Evolutionary conservation across 2,797 vertebrate genomes (phyloP), one percentile per base, ranked within the genome.

Genomic region (Cynopterus sphinx): DNA sequence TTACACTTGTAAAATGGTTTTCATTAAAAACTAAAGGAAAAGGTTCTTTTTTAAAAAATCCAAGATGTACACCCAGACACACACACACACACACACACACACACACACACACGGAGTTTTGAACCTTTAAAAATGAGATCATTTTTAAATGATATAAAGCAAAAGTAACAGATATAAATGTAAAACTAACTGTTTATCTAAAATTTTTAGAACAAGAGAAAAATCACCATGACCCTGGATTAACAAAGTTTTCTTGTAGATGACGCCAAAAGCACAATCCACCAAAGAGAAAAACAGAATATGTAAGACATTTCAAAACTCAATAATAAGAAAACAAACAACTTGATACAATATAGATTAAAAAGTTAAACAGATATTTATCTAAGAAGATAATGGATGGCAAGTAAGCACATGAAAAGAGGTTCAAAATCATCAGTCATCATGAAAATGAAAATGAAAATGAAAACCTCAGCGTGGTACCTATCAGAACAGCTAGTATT

Each of bases 11-110:
- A 68, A 91, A 85, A 73, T 74, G 26, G 39, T 46, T 22, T 70
- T 91, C 43, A 59, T 75, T 74, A 91, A 91, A 91, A 84, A 53
- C 55, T 51, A 90, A 90, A 68, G 10, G 10, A 70, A 94, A 79
- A 13, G 5, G 31, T 71, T 46, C 13, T 46, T 13, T 43, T 33
- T 63, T 63, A 95, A 51, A 67, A 95, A 83, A 93, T 81, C 63
- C 17, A 78, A 39, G 11, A 63, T 39, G 13, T n/a, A 73, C 11
- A 84, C 13, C 51, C 19, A 85, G 24, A 67, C 21, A 39, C 28
- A 67, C 6, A 19, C 36, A 84, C 17, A 65, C 19, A 84, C 31
- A 67, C 19, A 36, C 28, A 65, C 15, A 17, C 43, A 41, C 26
- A 43, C 16, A 91, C 15, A 81, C 21, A 71, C 36, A 63, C n/a